Evolutionary conservation across 2,113 vertebrate genomes (phyloP).

Genomic region (Varanus salvator): DNA sequence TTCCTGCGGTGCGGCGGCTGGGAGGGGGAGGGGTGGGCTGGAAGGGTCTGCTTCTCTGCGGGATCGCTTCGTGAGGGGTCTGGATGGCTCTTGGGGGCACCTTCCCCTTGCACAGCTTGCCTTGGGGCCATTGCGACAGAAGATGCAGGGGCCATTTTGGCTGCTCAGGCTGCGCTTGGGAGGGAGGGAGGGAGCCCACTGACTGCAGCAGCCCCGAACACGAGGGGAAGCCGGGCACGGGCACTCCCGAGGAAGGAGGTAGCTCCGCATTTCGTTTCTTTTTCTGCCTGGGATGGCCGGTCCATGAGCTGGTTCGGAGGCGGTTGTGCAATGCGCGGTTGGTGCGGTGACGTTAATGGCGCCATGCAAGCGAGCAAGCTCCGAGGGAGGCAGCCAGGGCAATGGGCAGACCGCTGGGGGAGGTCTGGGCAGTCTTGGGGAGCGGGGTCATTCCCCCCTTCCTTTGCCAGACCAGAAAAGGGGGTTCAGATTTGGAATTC

Average conservation of each 20-base stretch:
- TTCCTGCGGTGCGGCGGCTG: background rate
- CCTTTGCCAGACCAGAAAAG: background rate
- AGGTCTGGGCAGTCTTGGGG: background rate
- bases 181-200: background rate
- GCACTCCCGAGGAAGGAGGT: background rate
- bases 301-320: background rate
- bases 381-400: background rate
- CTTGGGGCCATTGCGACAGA: slow-evolving; percentile 45
- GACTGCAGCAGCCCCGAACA: slow-evolving; percentile 25
- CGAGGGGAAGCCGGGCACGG: background rate
- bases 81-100: background rate
- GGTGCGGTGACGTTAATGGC: background rate
- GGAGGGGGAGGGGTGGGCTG: background rate
- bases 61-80: background rate
- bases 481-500: background rate
- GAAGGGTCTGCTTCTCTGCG: background rate
- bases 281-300: too few relatives aligned
- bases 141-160: slow-evolving; percentile 81
- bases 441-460: background rate
- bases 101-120: slow-evolving; percentile 21
- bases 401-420: background rate
- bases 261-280: background rate
- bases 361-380: background rate
- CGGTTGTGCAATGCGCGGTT: background rate
- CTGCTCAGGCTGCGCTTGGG: slow-evolving; percentile 58